Conservation (phyloP, 1,140 invertebrate genomes). For the Tribolium madens region DNA sequence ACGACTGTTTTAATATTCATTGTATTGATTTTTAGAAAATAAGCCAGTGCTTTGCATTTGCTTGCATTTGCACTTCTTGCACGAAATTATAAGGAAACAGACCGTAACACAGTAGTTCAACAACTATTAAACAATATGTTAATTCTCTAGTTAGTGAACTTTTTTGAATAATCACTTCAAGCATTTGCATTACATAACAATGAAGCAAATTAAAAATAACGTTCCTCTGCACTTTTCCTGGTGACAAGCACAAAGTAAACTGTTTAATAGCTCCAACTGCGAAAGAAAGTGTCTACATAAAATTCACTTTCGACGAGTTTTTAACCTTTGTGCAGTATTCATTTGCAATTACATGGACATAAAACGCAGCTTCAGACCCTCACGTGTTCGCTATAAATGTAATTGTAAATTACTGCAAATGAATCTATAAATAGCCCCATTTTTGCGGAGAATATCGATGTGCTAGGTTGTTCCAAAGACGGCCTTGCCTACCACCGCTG, state of each 20-base stretch:
- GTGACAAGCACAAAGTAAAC: not conserved
- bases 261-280: too few species aligned
- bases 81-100: constrained; percentile 17
- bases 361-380: constrained; percentile 14
- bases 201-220: not conserved
- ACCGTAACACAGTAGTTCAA: not conserved
- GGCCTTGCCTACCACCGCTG: constrained; percentile 37
- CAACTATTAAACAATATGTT: constrained; percentile 4
- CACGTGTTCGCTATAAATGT: constrained; percentile 22
- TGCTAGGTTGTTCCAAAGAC: constrained; percentile 21
- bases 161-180: constrained; percentile 4
- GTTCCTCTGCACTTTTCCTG: not conserved
- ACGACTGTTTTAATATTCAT: constrained; percentile 17
- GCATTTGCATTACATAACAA: not conserved
- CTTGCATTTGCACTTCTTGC: constrained; percentile 23
- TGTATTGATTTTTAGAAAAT: constrained; percentile 4
- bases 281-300: constrained; percentile 18
- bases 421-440: constrained; percentile 43
- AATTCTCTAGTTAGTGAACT: not conserved
- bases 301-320: constrained; percentile 21
- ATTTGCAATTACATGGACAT: constrained; percentile 24
- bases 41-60: too few species aligned
- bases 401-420: constrained; percentile 38
- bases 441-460: constrained; percentile 37
- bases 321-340: constrained; percentile 18